Conservation (phyloP, 64 coral and sea anemone species). For the Cladopsammia gracilis region DNA sequence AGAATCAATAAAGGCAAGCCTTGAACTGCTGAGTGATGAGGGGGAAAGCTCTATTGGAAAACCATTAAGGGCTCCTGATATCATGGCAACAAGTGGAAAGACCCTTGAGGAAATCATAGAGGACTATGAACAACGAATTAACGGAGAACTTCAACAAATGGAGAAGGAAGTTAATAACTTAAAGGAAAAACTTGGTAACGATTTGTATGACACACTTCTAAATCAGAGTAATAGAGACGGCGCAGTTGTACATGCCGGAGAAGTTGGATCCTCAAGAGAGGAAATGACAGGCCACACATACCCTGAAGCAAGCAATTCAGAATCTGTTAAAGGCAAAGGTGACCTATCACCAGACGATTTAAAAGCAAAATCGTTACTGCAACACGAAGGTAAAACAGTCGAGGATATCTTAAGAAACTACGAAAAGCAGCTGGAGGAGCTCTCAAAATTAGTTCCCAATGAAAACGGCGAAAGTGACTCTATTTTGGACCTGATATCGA, state of each 20-base stretch:
- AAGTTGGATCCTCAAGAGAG: not conserved
- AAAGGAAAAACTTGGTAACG: conserved; percentile 49
- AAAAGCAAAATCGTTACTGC: conserved; percentile 11
- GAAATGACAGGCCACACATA: not conserved
- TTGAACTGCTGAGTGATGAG: not conserved
- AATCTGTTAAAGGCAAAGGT: not conserved
- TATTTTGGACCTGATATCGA: not conserved
- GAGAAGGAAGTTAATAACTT: not conserved
- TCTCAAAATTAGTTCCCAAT: not conserved
- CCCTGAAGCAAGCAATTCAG: not conserved
- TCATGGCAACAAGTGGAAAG: conserved; percentile 39
- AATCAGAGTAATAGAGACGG: not conserved
- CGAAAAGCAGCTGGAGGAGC: not conserved
- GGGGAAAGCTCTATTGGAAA: not conserved
- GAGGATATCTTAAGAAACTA: conserved; percentile 53
- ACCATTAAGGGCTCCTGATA: conserved; percentile 9
- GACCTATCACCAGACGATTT: not conserved
- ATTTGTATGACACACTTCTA: conserved; percentile 4
- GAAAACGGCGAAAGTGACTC: not conserved
- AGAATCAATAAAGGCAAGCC: not conserved
- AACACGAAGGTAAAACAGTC: not conserved
- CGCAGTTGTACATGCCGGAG: not conserved
- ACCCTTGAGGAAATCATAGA: conserved; percentile 48
- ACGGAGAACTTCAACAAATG: not conserved
- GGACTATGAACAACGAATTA: conserved; percentile 51